Evolutionary conservation across 2,888 invertebrate genomes (phyloP).

Genomic region (Tachina lurida): DNA sequence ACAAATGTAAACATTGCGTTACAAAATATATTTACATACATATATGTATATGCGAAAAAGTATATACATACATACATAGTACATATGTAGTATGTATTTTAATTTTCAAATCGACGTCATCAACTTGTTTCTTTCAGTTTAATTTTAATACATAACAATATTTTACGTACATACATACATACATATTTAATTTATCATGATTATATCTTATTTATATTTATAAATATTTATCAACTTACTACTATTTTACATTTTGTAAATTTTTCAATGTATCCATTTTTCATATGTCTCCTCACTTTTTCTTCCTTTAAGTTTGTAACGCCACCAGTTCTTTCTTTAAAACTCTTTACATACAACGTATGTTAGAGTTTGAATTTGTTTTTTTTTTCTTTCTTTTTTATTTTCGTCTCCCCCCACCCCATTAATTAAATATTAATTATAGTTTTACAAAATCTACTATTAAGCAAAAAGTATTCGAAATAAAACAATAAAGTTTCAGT

Average conservation of each 20-base stretch:
- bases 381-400: background rate
- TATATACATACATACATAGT: background rate
- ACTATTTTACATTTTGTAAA: constrained; percentile 28
- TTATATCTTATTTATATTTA: constrained; percentile 38
- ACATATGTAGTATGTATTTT: background rate
- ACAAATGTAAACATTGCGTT: background rate
- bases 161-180: background rate
- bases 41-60: background rate
- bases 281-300: background rate
- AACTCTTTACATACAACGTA: background rate
- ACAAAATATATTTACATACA: background rate
- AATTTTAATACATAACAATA: constrained; percentile 6
- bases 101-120: constrained; percentile 8
- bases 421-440: constrained; percentile 40
- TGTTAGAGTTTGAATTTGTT: background rate
- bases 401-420: background rate
- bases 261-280: constrained; percentile 19
- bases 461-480: constrained; percentile 55
- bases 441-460: constrained; percentile 49
- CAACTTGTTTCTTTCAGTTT: background rate
- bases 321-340: background rate
- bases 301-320: constrained; percentile 2
- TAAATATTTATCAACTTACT: constrained; percentile 23
- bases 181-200: constrained; percentile 18
- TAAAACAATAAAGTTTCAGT: constrained; percentile 66